phyloP scores from a whole-genome alignment of 2,113 vertebrate genomes.

The Rutilus rutilus region DNA sequence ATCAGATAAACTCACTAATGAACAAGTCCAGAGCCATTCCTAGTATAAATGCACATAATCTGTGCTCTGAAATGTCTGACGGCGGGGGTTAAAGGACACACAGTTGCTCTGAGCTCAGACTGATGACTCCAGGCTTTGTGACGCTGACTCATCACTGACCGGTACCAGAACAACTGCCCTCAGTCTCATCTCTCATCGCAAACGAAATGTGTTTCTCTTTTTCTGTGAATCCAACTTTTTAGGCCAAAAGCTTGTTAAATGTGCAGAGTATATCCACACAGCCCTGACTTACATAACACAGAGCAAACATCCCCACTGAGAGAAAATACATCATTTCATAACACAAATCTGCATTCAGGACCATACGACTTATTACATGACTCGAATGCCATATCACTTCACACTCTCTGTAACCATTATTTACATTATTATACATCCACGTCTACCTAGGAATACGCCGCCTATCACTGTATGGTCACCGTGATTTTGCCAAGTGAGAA shows the following conservation, averaged over 20 bases:
- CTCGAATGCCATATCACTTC: neutral
- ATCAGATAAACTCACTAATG: neutral
- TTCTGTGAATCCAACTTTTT: neutral
- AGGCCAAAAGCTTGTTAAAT: conserved; percentile 4
- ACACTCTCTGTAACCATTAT: neutral
- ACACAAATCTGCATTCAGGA: neutral
- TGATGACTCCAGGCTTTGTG: conserved; percentile 5
- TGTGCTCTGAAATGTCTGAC: neutral
- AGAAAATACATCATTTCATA: conserved; percentile 3
- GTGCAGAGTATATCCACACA: neutral
- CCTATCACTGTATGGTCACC: too few relatives aligned
- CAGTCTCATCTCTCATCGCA: neutral
- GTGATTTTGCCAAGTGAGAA: too few relatives aligned
- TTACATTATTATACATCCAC: too few relatives aligned
- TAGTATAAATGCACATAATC: neutral
- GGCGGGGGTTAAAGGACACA: neutral
- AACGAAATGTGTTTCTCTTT: neutral
- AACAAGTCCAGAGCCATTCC: neutral
- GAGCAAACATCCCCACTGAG: neutral
- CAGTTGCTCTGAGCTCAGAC: neutral
- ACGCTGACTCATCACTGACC: conserved; percentile 2
- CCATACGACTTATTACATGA: neutral
- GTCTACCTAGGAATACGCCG: too few relatives aligned
- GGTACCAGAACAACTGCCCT: neutral
- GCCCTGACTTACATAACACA: neutral